Base-by-base conservation (phyloP, 2,797 vertebrate species). In the Potorous gilbertii region DNA sequence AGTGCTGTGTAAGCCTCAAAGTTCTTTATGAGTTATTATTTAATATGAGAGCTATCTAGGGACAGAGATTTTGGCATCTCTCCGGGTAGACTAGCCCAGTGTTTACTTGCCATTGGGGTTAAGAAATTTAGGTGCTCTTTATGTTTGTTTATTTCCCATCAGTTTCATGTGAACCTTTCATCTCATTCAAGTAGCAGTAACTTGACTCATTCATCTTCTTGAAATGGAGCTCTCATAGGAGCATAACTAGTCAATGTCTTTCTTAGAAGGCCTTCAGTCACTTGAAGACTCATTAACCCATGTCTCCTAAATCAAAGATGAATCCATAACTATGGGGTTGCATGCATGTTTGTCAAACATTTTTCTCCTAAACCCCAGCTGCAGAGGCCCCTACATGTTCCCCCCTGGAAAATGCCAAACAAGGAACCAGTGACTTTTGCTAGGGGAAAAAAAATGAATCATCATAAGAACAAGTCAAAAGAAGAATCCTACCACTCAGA, bases 401-500 rank as follows among this genome's bases (percentile, higher is more conserved):
- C 54, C 0, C 56, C 8, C 18, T 13, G 8, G 18, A 55, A 2
- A 94, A 4, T 40, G 56, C n/a, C 4, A 10, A 3, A 0, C 0
- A 0, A 54, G 89, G 16, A 90, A 66, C 54, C 31, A 94, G 55
- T 57, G 92, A n/a, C 92, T 93, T n/a, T 91, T 66, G 56, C 90
- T 94, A 40, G 0, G 10, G 29, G n/a, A 5, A 27, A n/a, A 62
- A 52, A 95, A 91, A 92, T 92, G 95, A 97, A 91, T 94, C 97
- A 91, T 94, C 96, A 95, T 28, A 56, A 90, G 56, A 57, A 54
- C 90, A 95, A 55, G 28, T 16, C 1, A 10, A 94, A 94, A 54
- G 56, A 27, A 90, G 96, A 92, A 92, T 90, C 96, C 97, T 92
- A 57, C 92, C 31, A 57, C 89, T 96, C 96, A 97, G 92, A 96